Base-by-base conservation (phyloP, 2,888 invertebrate genomes). In the Phlogophora meticulosa region DNA sequence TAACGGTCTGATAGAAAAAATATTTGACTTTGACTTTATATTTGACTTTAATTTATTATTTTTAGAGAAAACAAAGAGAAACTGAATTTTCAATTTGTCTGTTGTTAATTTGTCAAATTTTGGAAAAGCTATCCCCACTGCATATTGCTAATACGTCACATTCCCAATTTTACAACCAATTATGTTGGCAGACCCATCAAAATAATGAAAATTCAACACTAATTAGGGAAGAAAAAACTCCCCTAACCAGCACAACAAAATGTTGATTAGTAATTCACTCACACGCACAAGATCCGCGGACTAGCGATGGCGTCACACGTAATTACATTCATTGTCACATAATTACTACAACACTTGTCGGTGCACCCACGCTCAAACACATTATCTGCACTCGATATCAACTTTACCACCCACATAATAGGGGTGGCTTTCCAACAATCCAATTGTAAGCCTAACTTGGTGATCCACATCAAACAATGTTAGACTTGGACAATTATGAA, bases 291-390 rank as follows among this genome's bases (percentile, higher is more conserved):
- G 77, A 76, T 83, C 77, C 75, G 72, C 83, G 83, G 82, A 69
- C 82, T 78, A 68, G 80, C 84, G 84, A 82, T 78, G 69, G 80
- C 84, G 84, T 88, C 87, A 87, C 85, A 60, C 60, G 70, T 94
- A 93, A 94, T 94, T 92, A 93, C 93, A 90, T 91, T 93, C 92
- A 94, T 94, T 94, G 94, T 94, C 93, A 91, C 90, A 88, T 93
- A 92, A 94, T 94, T 94, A 94, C 91, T 84, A 78, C 88, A 91
- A 91, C 93, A 93, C 91, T 94, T 91, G 92, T 92, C 90, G 88
- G 85, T 92, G 92, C 92, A 91, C 92, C 92, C 91, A 93, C 92
- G 90, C 91, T 85, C 76, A 76, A 72, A 72, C 76, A 69, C 79
- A 70, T 81, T 78, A 84, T 83, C 76, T 84, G 77, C 83, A 80